Conservation (phyloP, 1,140 invertebrate genomes). For the Tyrophagus putrescentiae region DNA sequence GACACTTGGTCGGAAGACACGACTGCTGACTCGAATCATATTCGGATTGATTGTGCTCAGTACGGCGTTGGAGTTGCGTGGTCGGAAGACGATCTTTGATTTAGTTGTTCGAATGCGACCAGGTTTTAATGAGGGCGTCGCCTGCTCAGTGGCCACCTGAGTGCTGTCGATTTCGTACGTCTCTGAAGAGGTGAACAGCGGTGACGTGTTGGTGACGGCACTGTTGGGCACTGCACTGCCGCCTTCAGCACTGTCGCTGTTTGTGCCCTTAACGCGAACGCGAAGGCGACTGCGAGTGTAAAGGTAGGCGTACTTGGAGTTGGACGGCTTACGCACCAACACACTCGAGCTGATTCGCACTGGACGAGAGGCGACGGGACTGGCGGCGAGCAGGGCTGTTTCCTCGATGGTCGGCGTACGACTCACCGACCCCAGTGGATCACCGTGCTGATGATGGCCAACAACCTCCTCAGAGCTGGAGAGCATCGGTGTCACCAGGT, state of each 20-base stretch:
- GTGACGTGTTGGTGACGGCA: background rate
- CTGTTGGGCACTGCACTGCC: background rate
- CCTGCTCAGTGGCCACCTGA: background rate
- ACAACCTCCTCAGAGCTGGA: constrained; percentile 22
- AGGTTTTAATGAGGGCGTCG: background rate
- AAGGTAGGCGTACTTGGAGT: background rate
- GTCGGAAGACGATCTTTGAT: background rate
- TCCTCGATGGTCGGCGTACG: constrained; percentile 5
- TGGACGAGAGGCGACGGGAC: background rate
- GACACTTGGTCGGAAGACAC: constrained; percentile 4
- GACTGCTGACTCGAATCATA: background rate
- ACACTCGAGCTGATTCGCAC: constrained; percentile 15
- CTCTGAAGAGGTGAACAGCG: background rate
- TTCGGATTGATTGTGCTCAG: background rate
- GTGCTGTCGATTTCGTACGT: background rate
- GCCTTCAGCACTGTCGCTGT: background rate
- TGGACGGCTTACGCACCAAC: background rate
- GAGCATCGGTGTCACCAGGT: constrained; percentile 17
- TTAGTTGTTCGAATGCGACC: background rate
- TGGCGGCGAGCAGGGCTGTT: background rate
- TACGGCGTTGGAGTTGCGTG: background rate
- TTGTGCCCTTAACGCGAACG: too few relatives aligned
- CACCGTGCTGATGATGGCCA: too few relatives aligned
- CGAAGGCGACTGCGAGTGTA: background rate
- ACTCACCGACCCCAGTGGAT: too few relatives aligned